These are phyloP conservation scores for Sesamia nonagrioides DNA, from an alignment of 1,140 invertebrate species.

Conservation along the genomic window DNA sequence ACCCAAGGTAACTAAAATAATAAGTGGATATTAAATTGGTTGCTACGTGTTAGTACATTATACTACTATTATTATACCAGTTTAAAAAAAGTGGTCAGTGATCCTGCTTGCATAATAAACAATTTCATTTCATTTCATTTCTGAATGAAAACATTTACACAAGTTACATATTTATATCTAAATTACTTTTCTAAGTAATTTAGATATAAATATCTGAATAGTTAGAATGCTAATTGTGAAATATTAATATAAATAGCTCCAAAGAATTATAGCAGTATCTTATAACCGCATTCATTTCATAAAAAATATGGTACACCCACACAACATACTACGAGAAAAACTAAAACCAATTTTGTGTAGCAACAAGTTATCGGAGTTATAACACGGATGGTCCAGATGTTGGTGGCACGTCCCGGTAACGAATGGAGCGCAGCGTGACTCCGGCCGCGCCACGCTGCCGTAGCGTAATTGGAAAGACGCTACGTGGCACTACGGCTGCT, in stretches of 20 bases:
- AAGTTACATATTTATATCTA: no score
- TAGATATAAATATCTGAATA: no score
- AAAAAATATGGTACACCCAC: neutral
- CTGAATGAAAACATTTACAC: no score
- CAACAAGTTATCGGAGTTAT: constrained; percentile 70
- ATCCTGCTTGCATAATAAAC: no score
- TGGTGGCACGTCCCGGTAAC: constrained; percentile 80
- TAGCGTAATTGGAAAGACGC: constrained; percentile 80
- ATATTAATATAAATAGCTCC: neutral
- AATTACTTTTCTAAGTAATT: no score
- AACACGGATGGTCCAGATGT: constrained; percentile 72
- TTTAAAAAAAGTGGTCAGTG: no score
- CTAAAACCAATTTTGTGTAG: constrained; percentile 46
- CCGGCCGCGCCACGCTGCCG: constrained; percentile 61
- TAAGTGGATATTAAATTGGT: no score
- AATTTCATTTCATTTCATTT: no score
- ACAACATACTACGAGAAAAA: constrained; percentile 38
- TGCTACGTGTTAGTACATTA: no score
- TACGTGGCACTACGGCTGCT: constrained; percentile 78
- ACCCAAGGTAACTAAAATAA: no score
- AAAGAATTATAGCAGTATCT: neutral
- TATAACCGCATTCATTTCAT: constrained; percentile 19
- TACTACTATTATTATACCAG: no score
- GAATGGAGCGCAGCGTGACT: constrained; percentile 79
- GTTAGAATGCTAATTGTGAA: no score